Evolutionary conservation across 2,888 invertebrate genomes (phyloP).

Genomic region (Tachina lurida): DNA sequence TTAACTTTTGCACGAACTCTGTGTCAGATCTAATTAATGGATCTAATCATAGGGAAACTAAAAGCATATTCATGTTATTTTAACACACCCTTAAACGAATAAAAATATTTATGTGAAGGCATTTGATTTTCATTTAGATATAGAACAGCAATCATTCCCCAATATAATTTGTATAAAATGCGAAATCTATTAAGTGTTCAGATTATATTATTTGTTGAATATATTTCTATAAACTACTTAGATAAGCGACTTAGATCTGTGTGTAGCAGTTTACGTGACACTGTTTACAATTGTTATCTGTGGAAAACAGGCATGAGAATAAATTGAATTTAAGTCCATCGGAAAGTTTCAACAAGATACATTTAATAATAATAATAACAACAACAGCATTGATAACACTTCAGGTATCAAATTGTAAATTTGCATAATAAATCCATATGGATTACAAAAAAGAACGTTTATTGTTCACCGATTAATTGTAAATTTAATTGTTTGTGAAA

Average conservation of each 20-base stretch:
- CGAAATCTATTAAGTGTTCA: not conserved
- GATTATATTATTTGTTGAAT: not conserved
- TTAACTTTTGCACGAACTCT: no score
- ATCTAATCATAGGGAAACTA: no score
- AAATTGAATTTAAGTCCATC: slow-evolving; percentile 6
- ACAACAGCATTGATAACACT: not conserved
- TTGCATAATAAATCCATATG: slow-evolving; percentile 59
- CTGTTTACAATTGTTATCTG: slow-evolving; percentile 39
- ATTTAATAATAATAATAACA: not conserved
- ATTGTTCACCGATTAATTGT: slow-evolving; percentile 58
- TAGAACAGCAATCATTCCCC: no score
- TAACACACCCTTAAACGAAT: no score
- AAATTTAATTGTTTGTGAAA: slow-evolving; percentile 59
- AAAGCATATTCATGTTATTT: no score
- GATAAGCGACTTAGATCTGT: not conserved
- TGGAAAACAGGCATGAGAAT: not conserved
- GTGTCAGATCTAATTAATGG: no score
- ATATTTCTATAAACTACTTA: not conserved
- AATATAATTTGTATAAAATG: slow-evolving; percentile 1
- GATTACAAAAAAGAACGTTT: slow-evolving; percentile 27
- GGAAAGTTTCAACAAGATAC: not conserved
- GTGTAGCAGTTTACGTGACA: not conserved
- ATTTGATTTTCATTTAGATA: no score
- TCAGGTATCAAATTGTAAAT: slow-evolving; percentile 43
- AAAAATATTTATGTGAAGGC: no score